A percentile compares a stretch with the other conserved stretches of the same genome.
Conservation (phyloP, 2,797 vertebrate genomes). For the Cynopterus sphinx region DNA sequence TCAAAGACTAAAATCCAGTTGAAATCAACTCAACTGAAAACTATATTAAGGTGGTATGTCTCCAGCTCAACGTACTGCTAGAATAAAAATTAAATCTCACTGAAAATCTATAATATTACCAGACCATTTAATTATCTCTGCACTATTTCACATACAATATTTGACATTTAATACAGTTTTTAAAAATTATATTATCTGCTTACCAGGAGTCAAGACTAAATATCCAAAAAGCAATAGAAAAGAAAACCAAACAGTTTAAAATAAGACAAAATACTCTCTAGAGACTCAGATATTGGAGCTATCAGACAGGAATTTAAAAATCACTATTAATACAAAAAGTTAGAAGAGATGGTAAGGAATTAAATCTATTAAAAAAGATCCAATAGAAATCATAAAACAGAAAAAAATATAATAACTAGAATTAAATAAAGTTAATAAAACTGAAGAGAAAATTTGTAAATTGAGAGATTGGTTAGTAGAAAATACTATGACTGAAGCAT, state of each 20-base stretch:
- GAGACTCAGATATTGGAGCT: background rate
- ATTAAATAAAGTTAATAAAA: background rate
- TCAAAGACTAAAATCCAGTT: background rate
- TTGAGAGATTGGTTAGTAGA: background rate
- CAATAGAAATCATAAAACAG: background rate
- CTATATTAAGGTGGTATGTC: background rate
- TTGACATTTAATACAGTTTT: background rate
- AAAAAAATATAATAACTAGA: background rate
- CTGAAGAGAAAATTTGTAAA: background rate
- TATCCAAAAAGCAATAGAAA: background rate
- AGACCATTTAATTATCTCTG: background rate
- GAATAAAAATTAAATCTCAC: background rate
- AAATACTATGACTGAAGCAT: background rate
- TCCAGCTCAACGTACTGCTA: background rate
- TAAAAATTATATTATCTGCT: background rate
- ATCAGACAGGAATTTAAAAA: background rate
- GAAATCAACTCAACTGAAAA: background rate
- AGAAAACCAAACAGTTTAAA: background rate
- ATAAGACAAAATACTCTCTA: background rate
- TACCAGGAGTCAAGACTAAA: background rate
- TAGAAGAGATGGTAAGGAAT: background rate
- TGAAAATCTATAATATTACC: background rate
- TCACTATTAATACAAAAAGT: background rate
- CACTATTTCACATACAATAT: background rate
- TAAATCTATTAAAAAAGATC: background rate